Evolutionary conservation across 2,113 vertebrate genomes (phyloP), one percentile per base, ranked within the genome.

Genomic region (Scytalopus superciliaris): DNA sequence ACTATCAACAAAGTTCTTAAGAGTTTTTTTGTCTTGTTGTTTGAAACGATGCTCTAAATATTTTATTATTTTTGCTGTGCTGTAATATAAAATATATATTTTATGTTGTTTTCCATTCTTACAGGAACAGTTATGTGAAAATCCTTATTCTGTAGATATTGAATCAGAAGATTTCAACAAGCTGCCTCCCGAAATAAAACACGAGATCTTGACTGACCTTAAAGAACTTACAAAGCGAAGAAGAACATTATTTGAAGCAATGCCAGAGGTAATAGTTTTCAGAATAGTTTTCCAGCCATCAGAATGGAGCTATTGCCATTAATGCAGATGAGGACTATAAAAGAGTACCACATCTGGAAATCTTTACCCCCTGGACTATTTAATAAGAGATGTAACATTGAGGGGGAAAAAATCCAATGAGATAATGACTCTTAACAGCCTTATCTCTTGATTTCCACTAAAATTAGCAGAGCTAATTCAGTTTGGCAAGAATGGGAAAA

Each of bases 131-230:
- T 86, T 98, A 23, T 98, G 97, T 94, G 98, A 96, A 64, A 96
- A 99, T 89, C 98, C 98, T 52, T 97, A 98, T 84, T 98, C 99
- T 12, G 75, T 99, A 74, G 99, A 99, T 93, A 98, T 99, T 84
- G 99, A 99, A 93, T 99, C 99, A 8, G 99, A 99, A 94, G 98
- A 99, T 73, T 99, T 99, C 91, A 94, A 91, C 67, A 97, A 96
- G 63, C 95, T 99, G 47, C 99, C 99, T 69, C 98, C 97, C 11
- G 99, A 99, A 97, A 96, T 99, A 95, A 99, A 99, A 93, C 99
- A 99, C 6, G 99, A 99, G 94, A 99, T 99, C 40, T 97, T 99
- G 77, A 99, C 98, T 87, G 99, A 99, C 82, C 98, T 99, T 98
- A 99, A 99, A 84, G 99, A 99, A 94, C 98, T 99, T 79, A 98